phyloP scores from a whole-genome alignment of 2,113 vertebrate genomes.

The Himantopus leucocephalus region DNA sequence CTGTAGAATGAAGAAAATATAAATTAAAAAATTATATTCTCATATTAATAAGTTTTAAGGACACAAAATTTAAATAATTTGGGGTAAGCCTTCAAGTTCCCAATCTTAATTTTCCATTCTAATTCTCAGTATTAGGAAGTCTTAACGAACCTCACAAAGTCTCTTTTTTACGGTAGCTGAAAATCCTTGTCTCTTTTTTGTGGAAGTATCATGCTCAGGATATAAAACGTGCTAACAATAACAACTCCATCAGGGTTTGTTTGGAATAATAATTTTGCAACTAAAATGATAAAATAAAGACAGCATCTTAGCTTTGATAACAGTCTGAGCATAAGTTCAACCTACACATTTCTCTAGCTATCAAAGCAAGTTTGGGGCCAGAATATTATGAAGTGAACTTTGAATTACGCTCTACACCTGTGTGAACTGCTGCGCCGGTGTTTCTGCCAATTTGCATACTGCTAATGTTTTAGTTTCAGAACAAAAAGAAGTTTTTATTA shows the following conservation, averaged over 20 bases:
- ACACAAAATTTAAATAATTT: background rate
- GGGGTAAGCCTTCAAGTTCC: background rate
- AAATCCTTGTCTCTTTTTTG: background rate
- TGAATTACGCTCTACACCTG: conserved; percentile 1
- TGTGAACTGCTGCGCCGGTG: conserved; percentile 1
- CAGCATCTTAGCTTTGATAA: background rate
- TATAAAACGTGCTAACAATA: background rate
- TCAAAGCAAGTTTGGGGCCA: background rate
- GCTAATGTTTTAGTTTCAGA: conserved; percentile 44
- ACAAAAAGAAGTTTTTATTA: background rate
- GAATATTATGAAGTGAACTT: background rate
- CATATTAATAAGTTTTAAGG: background rate
- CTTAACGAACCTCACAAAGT: background rate
- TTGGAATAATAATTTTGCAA: background rate
- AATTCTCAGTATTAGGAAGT: background rate
- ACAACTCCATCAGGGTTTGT: background rate
- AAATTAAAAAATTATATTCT: background rate
- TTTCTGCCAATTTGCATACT: conserved; percentile 29
- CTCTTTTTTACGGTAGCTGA: background rate
- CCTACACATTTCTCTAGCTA: background rate
- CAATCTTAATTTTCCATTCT: background rate
- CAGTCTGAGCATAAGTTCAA: background rate
- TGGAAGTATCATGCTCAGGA: background rate
- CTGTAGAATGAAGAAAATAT: background rate
- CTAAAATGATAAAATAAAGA: background rate